A percentile compares a stretch with the other conserved stretches of the same genome.
Conservation (phyloP, 2,113 vertebrate species). For the Campylorhamphus procurvoides region DNA sequence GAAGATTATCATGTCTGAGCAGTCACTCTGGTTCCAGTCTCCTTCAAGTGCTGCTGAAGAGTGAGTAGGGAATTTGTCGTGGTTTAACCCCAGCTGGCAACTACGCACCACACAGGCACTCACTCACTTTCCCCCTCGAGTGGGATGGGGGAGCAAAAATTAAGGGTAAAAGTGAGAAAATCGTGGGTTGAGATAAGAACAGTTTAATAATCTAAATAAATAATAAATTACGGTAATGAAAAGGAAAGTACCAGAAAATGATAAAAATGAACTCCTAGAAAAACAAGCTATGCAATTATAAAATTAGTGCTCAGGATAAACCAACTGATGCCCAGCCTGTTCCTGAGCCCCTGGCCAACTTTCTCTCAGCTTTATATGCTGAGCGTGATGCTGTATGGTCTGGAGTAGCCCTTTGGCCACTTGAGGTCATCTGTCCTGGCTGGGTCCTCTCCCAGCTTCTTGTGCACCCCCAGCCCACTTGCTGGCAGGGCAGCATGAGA, state of each 20-base stretch:
- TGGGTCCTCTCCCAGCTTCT: not conserved
- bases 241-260: not conserved
- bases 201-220: not conserved
- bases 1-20: slow-evolving; percentile 40
- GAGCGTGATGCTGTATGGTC: not conserved
- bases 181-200: not conserved
- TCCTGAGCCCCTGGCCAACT: not conserved
- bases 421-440: not conserved
- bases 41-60: slow-evolving; percentile 50
- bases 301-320: not conserved
- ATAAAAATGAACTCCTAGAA: not conserved
- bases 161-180: not conserved
- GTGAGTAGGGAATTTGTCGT: not conserved
- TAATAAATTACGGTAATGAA: not conserved
- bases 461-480: not conserved
- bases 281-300: not conserved
- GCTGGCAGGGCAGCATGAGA: not conserved
- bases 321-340: not conserved
- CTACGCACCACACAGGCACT: not conserved
- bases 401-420: not conserved
- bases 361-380: not conserved
- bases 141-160: not conserved
- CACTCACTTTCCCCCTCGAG: not conserved
- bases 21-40: not conserved
- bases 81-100: not conserved